These are phyloP conservation scores for Ramphastos sulfuratus DNA, from an alignment of 2,113 vertebrate genomes.

Conservation along the genomic window DNA sequence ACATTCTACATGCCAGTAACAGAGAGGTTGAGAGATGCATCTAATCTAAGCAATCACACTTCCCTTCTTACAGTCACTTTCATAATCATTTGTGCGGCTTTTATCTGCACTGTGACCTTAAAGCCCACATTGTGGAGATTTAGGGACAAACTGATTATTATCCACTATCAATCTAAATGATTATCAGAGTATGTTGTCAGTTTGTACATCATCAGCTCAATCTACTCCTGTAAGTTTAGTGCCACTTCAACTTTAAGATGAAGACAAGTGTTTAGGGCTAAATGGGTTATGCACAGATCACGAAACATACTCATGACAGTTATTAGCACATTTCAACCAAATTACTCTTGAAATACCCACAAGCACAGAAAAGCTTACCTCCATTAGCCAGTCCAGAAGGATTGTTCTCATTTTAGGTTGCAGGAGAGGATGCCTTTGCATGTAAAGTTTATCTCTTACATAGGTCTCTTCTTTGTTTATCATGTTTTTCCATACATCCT, in stretches of 20 bases:
- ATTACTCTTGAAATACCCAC: not conserved
- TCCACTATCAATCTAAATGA: not conserved
- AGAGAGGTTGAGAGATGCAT: not conserved
- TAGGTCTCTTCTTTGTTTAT: conserved; percentile 89
- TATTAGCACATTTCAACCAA: conserved; percentile 1
- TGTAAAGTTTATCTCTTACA: conserved; percentile 80
- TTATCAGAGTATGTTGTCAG: not conserved
- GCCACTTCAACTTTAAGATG: not conserved
- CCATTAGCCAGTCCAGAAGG: conserved; percentile 97
- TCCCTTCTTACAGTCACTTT: not conserved
- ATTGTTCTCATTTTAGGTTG: conserved; percentile 94
- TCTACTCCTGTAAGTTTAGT: not conserved
- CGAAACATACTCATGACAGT: not conserved
- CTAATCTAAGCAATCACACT: not conserved
- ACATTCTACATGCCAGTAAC: not conserved
- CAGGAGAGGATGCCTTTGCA: conserved; percentile 91
- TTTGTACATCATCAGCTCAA: not conserved
- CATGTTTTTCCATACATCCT: conserved; percentile 95
- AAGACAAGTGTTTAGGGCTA: not conserved
- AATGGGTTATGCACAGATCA: not conserved
- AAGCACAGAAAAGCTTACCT: conserved; percentile 77
- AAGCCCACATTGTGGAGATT: not conserved
- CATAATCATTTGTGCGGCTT: not conserved
- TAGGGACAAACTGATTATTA: not conserved
- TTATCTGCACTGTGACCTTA: not conserved